phyloP scores from a whole-genome alignment of 2,797 vertebrate genomes.

The Rousettus madagascariensis region DNA sequence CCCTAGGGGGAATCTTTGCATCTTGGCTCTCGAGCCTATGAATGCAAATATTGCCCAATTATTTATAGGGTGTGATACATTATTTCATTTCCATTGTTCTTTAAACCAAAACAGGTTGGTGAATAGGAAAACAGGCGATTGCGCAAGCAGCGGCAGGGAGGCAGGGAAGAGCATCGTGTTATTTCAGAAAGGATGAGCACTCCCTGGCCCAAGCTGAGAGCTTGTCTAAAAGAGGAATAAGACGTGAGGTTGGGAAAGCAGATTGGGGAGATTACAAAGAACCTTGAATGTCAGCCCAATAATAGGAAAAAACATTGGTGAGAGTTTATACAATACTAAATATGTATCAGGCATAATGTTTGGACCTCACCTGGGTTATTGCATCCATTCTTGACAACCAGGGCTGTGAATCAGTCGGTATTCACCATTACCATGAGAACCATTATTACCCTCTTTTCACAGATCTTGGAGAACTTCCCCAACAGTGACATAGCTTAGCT shows the following conservation, averaged over 20 bases:
- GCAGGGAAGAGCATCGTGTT: neutral
- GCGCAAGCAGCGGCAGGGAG: neutral
- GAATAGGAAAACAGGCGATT: neutral
- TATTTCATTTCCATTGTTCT: slow-evolving; percentile 37
- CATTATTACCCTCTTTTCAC: neutral
- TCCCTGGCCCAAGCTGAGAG: neutral
- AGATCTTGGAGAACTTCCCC: neutral
- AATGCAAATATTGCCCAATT: neutral
- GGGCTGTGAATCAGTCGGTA: neutral
- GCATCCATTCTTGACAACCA: neutral
- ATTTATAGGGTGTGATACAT: neutral
- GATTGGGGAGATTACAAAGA: neutral
- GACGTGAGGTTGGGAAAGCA: neutral
- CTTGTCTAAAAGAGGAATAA: neutral
- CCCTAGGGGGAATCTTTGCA: slow-evolving; percentile 47
- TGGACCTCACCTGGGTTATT: neutral
- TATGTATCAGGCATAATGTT: neutral
- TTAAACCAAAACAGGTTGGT: neutral
- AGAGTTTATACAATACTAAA: neutral
- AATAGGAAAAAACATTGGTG: neutral
- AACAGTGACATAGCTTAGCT: neutral
- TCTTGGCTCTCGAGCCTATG: slow-evolving; percentile 28
- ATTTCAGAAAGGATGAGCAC: neutral
- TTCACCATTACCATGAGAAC: neutral
- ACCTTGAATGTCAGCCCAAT: neutral